Evolutionary conservation across 2,888 invertebrate genomes (phyloP).

Genomic region (Ornithoptera priamus): DNA sequence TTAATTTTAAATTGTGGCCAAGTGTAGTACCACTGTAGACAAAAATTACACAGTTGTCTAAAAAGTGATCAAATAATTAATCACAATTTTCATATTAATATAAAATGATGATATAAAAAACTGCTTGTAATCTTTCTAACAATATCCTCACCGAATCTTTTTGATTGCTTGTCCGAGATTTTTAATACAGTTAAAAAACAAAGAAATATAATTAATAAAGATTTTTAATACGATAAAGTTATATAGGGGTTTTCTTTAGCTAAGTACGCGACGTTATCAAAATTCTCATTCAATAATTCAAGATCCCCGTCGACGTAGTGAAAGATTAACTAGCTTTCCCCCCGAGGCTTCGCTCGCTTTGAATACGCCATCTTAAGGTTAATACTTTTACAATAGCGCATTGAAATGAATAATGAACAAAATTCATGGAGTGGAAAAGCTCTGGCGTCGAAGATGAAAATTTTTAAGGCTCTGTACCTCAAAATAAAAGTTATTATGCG

Average conservation of each 20-base stretch:
- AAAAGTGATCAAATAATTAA: too few species aligned
- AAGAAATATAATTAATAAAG: background rate
- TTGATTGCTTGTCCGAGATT: too few species aligned
- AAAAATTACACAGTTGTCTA: too few species aligned
- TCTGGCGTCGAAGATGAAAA: constrained; percentile 4
- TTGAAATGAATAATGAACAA: constrained; percentile 29
- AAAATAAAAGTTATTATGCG: constrained; percentile 4
- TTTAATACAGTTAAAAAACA: too few species aligned
- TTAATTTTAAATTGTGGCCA: too few species aligned
- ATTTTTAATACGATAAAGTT: background rate
- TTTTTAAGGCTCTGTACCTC: constrained; percentile 3
- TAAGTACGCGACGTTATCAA: constrained; percentile 9
- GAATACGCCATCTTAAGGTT: constrained; percentile 27
- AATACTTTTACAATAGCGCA: constrained; percentile 28
- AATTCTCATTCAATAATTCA: constrained; percentile 19
- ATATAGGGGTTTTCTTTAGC: background rate
- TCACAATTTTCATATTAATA: too few species aligned
- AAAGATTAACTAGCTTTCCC: constrained; percentile 27
- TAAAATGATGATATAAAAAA: too few species aligned
- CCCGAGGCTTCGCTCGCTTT: constrained; percentile 13
- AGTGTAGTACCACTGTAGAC: too few species aligned
- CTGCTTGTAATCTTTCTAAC: too few species aligned
- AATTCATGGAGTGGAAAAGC: constrained; percentile 24
- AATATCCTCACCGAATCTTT: too few species aligned
- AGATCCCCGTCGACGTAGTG: constrained; percentile 18